Conservation (phyloP, 2,888 invertebrate genomes). For the Antheraea assamensis region DNA sequence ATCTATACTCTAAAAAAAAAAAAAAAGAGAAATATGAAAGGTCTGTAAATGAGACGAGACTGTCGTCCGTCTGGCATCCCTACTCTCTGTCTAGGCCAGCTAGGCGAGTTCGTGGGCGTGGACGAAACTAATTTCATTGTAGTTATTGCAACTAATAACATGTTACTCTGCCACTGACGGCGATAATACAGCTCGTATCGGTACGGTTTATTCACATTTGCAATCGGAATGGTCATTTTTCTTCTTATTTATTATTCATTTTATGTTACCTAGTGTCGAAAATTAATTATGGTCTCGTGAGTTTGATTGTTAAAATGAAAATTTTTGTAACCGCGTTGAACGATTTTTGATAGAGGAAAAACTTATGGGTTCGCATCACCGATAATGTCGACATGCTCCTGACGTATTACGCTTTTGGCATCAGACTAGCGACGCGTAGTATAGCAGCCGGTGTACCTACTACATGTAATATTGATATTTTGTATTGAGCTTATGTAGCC, state of each 20-base stretch:
- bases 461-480: no score
- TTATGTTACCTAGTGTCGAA: neutral
- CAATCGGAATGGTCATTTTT: slow-evolving; percentile 21
- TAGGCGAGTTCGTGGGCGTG: slow-evolving; percentile 45
- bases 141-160: slow-evolving; percentile 45
- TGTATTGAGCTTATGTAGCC: no score
- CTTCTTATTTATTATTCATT: neutral
- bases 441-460: no score
- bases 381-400: no score
- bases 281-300: neutral
- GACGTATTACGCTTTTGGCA: no score
- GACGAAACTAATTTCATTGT: slow-evolving; percentile 47
- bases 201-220: slow-evolving; percentile 55
- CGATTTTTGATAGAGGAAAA: no score
- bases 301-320: neutral
- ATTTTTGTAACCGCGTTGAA: no score
- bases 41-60: neutral
- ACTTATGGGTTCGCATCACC: no score
- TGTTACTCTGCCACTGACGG: slow-evolving; percentile 37
- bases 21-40: neutral
- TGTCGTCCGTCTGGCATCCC: neutral
- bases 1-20: neutral
- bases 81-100: slow-evolving; percentile 31
- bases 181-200: slow-evolving; percentile 40
- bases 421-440: no score